These are phyloP conservation scores for Perccottus glenii DNA, from an alignment of 2,113 vertebrate genomes.

Conservation along the genomic window DNA sequence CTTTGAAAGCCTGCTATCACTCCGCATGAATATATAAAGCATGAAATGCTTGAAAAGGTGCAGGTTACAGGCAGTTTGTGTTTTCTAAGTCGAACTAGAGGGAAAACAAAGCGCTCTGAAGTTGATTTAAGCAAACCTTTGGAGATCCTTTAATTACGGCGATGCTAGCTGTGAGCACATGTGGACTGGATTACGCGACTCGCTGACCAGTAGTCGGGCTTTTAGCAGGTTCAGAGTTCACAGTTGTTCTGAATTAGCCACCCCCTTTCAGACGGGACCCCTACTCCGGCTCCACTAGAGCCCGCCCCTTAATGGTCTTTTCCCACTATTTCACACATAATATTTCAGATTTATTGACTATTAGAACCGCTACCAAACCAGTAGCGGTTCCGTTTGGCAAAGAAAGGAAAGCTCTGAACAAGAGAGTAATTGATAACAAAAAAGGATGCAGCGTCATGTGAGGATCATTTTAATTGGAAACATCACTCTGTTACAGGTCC, in stretches of 20 bases:
- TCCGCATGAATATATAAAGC: conserved; percentile 57
- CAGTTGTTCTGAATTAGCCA: conserved; percentile 96
- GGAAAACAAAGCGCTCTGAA: conserved; percentile 57
- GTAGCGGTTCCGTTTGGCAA: conserved; percentile 86
- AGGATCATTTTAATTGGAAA: conserved; percentile 51
- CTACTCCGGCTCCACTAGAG: conserved; percentile 84
- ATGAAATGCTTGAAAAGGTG: conserved; percentile 54
- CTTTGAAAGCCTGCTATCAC: conserved; percentile 44
- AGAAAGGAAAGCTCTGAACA: conserved; percentile 81
- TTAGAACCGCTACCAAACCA: conserved; percentile 91
- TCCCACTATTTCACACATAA: conserved; percentile 95
- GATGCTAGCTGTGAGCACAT: conserved; percentile 81
- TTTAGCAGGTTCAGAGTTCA: conserved; percentile 91
- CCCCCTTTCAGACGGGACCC: conserved; percentile 85
- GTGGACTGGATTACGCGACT: conserved; percentile 85
- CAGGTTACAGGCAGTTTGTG: conserved; percentile 57
- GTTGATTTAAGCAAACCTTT: conserved; percentile 78
- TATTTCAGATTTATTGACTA: conserved; percentile 98
- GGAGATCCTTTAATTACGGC: conserved; percentile 77
- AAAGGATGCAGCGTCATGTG: conserved; percentile 55
- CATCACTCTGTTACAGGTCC: conserved; percentile 27
- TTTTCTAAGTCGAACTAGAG: conserved; percentile 44
- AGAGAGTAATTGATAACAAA: conserved; percentile 82
- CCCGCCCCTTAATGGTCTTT: conserved; percentile 92
- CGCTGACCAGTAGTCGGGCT: conserved; percentile 87